phyloP scores from a whole-genome alignment of 2,113 vertebrate species.

The Clinocottus analis region DNA sequence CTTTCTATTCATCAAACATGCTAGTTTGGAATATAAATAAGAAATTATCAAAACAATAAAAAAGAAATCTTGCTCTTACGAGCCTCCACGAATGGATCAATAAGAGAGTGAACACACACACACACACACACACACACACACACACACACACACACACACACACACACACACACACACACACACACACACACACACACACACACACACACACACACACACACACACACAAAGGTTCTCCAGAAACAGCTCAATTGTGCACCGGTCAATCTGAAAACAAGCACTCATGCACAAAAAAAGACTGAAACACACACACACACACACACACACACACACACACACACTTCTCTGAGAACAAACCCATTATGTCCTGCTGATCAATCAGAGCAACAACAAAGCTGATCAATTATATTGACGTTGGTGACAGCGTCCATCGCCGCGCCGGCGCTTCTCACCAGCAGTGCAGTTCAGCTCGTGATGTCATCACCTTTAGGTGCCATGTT shows the following conservation, averaged over 20 bases:
- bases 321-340: neutral
- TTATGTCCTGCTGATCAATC: slow-evolving; percentile 50
- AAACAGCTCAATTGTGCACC: no score
- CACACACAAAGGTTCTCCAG: no score
- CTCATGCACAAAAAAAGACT: no score
- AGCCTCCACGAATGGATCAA: slow-evolving; percentile 26
- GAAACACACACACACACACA: neutral
- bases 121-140: neutral
- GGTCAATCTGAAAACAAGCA: no score
- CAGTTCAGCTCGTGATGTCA: slow-evolving; percentile 29
- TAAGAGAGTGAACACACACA: slow-evolving; percentile 3
- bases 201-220: neutral
- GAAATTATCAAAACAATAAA: neutral
- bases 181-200: neutral
- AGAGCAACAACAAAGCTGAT: slow-evolving; percentile 39
- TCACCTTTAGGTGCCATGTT: slow-evolving; percentile 4
- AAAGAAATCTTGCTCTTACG: slow-evolving; percentile 4
- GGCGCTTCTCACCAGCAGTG: slow-evolving; percentile 13
- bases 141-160: neutral
- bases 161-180: no score
- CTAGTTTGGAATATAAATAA: neutral
- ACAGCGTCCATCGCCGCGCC: slow-evolving; percentile 39
- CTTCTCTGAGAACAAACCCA: slow-evolving; percentile 14
- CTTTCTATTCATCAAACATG: slow-evolving; percentile 17
- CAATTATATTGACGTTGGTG: slow-evolving; percentile 46